Evolutionary conservation across 2,113 vertebrate genomes (phyloP), one percentile per base, ranked within the genome.

Genomic region (Dicaeum eximium): DNA sequence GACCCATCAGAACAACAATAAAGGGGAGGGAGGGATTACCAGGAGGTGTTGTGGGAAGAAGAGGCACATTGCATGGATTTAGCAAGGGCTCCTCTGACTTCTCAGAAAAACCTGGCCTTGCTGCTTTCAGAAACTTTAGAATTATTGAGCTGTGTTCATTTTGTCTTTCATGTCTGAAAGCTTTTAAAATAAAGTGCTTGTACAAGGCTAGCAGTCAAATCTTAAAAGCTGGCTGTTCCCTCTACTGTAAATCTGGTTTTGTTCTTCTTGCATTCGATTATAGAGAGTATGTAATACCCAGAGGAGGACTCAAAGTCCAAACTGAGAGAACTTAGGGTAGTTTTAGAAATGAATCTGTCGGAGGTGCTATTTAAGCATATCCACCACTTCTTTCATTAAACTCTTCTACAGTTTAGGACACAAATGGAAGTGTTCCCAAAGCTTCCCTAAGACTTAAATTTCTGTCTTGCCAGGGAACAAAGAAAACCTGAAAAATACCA

Each of bases 151-250:
- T 74, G 58, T 58, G 57, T 83, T 94, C 79, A 67, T 45, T 93
- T 77, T 86, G 77, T 74, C 60, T 64, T 74, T 92, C 18, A 3
- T n/a, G 21, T 80, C 75, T 84, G 38, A 92, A 94, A 87, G 65
- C 61, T 91, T 93, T 93, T 91, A 73, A 91, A 92, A 69, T 82
- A 47, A 88, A 92, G 56, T 89, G 73, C 38, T 90, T 88, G 47
- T 86, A 61, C 53, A 79, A 56, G 69, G 58, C 33, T 61, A 84
- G 44, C 45, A 77, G 50, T 78, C 56, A 86, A 40, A 87, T 66
- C 56, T 87, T 92, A 80, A 67, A 75, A 88, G 51, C 71, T 89
- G 53, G 18, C 69, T 54, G 15, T 89, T 93, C 45, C 21, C 51
- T 84, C 37, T 64, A 18, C 44, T 47, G 61, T 79, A 84, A 88